Base-by-base conservation (phyloP, 2,888 invertebrate species). In the Caenorhabditis virilis region DNA sequence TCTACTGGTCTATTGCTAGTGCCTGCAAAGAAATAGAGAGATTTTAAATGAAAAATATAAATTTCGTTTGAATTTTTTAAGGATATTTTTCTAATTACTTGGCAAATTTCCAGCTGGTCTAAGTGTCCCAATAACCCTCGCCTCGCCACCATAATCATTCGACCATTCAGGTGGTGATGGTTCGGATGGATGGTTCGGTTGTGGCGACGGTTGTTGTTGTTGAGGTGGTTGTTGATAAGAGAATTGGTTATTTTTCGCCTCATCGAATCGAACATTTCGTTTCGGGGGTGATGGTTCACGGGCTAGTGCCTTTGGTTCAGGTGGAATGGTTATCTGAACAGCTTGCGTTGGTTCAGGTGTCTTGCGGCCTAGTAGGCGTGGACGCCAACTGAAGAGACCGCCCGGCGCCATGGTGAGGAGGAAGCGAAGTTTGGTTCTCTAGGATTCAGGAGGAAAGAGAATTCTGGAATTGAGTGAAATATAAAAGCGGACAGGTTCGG, bases 301-400 rank as follows among this genome's bases (percentile, higher is more conserved):
- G 13, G 51, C 59, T 2, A 59, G 16, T 15, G 48, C 48, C 27
- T 46, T 47, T 3, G 66, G 57, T n/a, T 68, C 59, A 0, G 55
- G 55, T 23, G 62, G 51, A 11, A 70, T 52, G 4, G 62, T 56
- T 22, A 72, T 68, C 15, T 60, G 61, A 13, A 70, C 63, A 9
- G 72, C 69, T 43, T 66, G 64, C 42, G 65, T 56, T 11, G 74
- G 66, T 47, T 74, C 74, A n/a, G 74, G 74, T 22, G 74, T 74
- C 48, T 72, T 72, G 18, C 74, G 60, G 13, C 63, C 68, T 35
- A 72, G 58, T 36, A 72, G 54, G n/a, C 72, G 66, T 18, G 63
- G 59, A 45, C 70, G 70, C 74, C 74, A 74, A 45, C 59, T 56
- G 59, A 69, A 69, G 27, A 72, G 48, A 7, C 43, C 23, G 20